Base-by-base conservation (phyloP, 2,797 vertebrate species). In the Gymnothorax javanicus region DNA sequence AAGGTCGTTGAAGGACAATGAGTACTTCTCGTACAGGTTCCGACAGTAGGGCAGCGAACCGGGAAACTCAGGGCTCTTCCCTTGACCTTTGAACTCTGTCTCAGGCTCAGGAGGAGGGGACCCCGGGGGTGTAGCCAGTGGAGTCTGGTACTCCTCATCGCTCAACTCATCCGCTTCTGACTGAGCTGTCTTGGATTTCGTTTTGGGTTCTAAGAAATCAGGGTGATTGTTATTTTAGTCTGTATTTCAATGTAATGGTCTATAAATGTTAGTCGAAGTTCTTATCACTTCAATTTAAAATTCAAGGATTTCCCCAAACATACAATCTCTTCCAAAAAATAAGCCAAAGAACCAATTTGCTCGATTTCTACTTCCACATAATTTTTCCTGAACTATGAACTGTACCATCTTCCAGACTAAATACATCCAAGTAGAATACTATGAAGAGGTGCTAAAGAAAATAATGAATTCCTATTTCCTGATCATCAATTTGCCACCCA, bases 101-200 rank as follows among this genome's bases (percentile, higher is more conserved):
- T 91, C 93, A 2, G 90, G 89, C 90, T 98, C 98, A 2, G 97
- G 97, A 0, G 97, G 96, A 0, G 98, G 97, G 87, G 96, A 97
- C 20, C 93, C 96, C 52, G 98, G 96, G 54, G 99, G 98, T 13
- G 98, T 99, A 82, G 96, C 98, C 15, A 98, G 95, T 20, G 99
- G 99, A 0, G 99, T 99, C 94, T 97, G 97, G 88, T 98, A 99
- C 73, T 99, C 99, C 52, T 99, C 98, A 83, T 99, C 99, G 85
- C 99, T 99, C 86, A 97, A 60, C 82, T 98, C 97, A 57, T 96
- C 98, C 85, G 92, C 91, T 84, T 98, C 97, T n/a, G 95, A 92
- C 43, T 95, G 90, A 88, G 92, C 54, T 15, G 83, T 87, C 93
- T 87, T 95, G 58, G 90, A 93, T 93, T 90, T 94, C 93, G 91